Conservation (phyloP, 1,140 invertebrate genomes). For the Aplysia californica region DNA sequence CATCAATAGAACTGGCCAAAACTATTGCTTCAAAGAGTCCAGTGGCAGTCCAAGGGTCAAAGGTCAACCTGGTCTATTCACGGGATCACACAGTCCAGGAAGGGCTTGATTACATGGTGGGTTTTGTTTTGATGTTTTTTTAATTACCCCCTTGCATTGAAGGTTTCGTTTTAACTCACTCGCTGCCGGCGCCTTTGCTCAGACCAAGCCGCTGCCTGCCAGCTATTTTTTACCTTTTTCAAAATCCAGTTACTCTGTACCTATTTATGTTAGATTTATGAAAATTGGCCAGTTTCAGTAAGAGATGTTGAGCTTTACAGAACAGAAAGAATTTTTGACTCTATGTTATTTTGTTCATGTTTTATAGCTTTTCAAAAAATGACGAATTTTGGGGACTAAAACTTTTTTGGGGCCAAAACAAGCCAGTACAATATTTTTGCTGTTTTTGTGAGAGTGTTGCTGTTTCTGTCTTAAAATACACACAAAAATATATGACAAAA, state of each 20-base stretch:
- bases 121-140: conserved; percentile 41
- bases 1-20: conserved; percentile 78
- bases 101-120: conserved; percentile 88
- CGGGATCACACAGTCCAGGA: conserved; percentile 88
- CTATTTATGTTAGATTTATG: not conserved
- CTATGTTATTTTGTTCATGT: too few relatives aligned
- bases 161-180: not conserved
- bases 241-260: not conserved
- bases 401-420: not conserved
- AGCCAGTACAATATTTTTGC: not conserved
- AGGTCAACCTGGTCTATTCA: conserved; percentile 85
- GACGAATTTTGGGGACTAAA: too few relatives aligned
- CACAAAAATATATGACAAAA: too few relatives aligned
- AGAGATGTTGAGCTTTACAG: too few relatives aligned
- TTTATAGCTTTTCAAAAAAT: too few relatives aligned
- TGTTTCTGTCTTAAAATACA: too few relatives aligned
- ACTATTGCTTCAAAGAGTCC: conserved; percentile 92
- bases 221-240: too few relatives aligned
- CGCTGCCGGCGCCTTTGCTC: not conserved
- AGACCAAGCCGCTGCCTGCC: too few relatives aligned
- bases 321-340: too few relatives aligned
- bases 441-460: too few relatives aligned
- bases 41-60: conserved; percentile 91
- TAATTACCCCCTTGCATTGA: not conserved
- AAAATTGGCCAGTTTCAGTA: too few relatives aligned